Conservation (phyloP, 2,888 invertebrate genomes). For the Deroplatys truncata region DNA sequence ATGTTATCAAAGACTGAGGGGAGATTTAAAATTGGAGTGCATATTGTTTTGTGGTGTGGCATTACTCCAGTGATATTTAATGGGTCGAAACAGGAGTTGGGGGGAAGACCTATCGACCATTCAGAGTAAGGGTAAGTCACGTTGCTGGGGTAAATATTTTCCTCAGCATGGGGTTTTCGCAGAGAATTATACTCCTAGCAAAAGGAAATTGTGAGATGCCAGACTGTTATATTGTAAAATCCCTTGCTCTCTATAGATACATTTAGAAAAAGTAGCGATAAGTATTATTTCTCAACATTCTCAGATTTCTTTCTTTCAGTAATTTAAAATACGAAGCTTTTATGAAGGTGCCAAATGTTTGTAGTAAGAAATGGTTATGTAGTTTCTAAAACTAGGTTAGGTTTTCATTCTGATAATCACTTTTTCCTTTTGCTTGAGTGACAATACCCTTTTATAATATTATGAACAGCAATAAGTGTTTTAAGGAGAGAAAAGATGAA, state of each 20-base stretch:
- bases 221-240: slow-evolving; percentile 15
- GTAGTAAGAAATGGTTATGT: not conserved
- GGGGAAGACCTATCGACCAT: not conserved
- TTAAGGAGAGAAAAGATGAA: slow-evolving; percentile 44
- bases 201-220: slow-evolving; percentile 28
- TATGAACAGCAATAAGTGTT: slow-evolving; percentile 48
- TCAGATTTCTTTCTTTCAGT: not conserved
- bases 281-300: not conserved
- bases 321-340: not conserved
- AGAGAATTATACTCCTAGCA: slow-evolving; percentile 29
- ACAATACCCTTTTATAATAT: slow-evolving; percentile 42
- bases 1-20: slow-evolving; percentile 14
- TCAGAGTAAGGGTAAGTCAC: slow-evolving; percentile 8
- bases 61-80: slow-evolving; percentile 7
- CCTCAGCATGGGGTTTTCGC: slow-evolving; percentile 26
- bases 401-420: slow-evolving; percentile 13
- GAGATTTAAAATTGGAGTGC: not conserved
- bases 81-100: slow-evolving; percentile 1
- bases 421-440: slow-evolving; percentile 34
- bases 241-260: not conserved
- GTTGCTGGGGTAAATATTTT: slow-evolving; percentile 1
- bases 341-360: slow-evolving; percentile 9
- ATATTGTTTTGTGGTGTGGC: slow-evolving; percentile 1
- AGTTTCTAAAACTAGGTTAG: slow-evolving; percentile 4
- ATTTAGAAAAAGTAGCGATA: not conserved